Base-by-base conservation (phyloP, 1,140 invertebrate genomes). In the Hetaerina americana region DNA sequence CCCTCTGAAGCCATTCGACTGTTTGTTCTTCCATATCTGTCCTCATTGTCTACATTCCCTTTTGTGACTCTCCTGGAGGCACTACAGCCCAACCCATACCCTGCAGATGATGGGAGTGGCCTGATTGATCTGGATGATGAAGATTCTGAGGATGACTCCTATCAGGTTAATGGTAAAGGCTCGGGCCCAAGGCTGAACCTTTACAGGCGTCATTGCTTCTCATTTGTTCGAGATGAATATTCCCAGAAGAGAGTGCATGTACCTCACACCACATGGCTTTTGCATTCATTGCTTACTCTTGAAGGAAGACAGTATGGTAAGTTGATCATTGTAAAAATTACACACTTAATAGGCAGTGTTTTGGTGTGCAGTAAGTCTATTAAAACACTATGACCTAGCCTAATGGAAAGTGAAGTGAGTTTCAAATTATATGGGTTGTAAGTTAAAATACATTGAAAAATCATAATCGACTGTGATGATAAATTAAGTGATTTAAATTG, bases 291-390 rank as follows among this genome's bases (percentile, higher is more conserved):
- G 5, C 78, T 92, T 25, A 81, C 84, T 3, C 77, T 92, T 26
- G 89, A 92, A 80, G 87, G 87, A 2, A 77, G 79, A 57, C 82
- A 85, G 75, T 87, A 87, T 78, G 84, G 88, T 88, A 78, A 84
- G 84, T 80, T 70, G 12, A 71, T 74, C 27, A 70, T 24, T 29
- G 31, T 24, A 68, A 27, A 22, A 28, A 27, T 26, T 71, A 18
- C 26, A 72, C 26, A 73, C 66, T 69, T 72, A 31, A 28, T 66
- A n/a, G n/a, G n/a, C 8, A 73, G 69, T 27, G 6, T 27, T 72
- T n/a, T n/a, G n/a, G n/a, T n/a, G n/a, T n/a, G n/a, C n/a, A n/a
- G n/a, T n/a, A n/a, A n/a, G n/a, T n/a, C n/a, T n/a, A n/a, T n/a
- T n/a, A n/a, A n/a, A n/a, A n/a, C n/a, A n/a, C n/a, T n/a, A n/a